A percentile compares a stretch with the other conserved stretches of the same genome.
These are phyloP conservation scores for Zosterops lateralis DNA, from an alignment of 2,113 vertebrate genomes.

Conservation along the genomic window DNA sequence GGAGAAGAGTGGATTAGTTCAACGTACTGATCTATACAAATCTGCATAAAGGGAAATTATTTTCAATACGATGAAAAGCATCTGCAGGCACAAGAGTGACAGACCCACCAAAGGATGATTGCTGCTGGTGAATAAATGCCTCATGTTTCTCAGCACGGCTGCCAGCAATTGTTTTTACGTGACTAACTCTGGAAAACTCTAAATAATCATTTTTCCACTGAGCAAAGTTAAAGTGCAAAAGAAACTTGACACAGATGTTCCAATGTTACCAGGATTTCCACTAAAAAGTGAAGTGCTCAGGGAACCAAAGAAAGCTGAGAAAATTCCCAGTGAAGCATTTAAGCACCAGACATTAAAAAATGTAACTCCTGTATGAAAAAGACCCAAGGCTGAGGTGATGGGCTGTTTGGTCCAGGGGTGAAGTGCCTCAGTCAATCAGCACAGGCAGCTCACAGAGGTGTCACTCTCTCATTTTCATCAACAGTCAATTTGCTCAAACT, in stretches of 20 bases:
- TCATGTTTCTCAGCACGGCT: not conserved
- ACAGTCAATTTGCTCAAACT: not conserved
- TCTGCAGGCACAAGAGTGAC: not conserved
- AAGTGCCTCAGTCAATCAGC: not conserved
- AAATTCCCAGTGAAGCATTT: not conserved
- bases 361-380: not conserved
- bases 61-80: not conserved
- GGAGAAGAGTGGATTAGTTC: not conserved
- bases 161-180: not conserved
- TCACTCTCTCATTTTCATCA: not conserved
- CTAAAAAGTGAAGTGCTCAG: not conserved
- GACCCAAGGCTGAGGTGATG: not conserved
- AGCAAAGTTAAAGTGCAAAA: not conserved
- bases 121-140: not conserved
- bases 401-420: not conserved
- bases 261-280: not conserved
- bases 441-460: not conserved
- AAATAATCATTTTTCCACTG: not conserved
- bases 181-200: not conserved
- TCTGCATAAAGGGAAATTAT: not conserved
- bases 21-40: not conserved
- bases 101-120: not conserved
- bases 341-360: not conserved
- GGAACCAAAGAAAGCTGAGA: not conserved
- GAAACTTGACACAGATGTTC: not conserved